These are phyloP conservation scores for Geotrypetes seraphini DNA, from an alignment of 2,797 vertebrate genomes.

Conservation along the genomic window DNA sequence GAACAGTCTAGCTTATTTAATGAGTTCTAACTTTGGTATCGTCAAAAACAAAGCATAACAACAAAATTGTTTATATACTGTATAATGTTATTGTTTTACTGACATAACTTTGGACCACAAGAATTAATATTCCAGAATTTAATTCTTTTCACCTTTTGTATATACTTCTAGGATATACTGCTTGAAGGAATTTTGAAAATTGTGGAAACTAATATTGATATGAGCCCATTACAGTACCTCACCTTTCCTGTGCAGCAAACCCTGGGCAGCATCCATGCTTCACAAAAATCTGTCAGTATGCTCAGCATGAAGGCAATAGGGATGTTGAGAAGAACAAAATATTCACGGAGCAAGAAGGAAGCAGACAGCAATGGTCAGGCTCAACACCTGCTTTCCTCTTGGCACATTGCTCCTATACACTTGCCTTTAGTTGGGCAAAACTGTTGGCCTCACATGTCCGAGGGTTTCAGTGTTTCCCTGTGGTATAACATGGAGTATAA, in stretches of 20 bases:
- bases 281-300: conserved; percentile 47
- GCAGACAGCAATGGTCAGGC: conserved; percentile 44
- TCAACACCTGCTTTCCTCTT: conserved; percentile 72
- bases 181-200: conserved; percentile 80
- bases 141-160: no score
- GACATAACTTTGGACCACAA: no score
- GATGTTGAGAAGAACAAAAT: conserved; percentile 60
- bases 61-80: no score
- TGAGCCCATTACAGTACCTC: conserved; percentile 77
- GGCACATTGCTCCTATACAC: conserved; percentile 82
- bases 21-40: no score
- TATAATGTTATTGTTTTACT: no score
- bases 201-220: conserved; percentile 63
- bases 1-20: no score
- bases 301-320: conserved; percentile 51
- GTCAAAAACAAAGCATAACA: no score
- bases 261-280: conserved; percentile 17
- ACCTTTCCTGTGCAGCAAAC: conserved; percentile 68
- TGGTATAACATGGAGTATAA: conserved; percentile 67
- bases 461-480: conserved; percentile 84
- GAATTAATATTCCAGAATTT: no score
- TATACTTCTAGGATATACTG: conserved; percentile 69
- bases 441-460: conserved; percentile 95
- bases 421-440: conserved; percentile 87
- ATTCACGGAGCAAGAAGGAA: conserved; percentile 60